These are phyloP conservation scores for Halocynthia roretzi DNA, from an alignment of 23 tunicate species.

Conservation along the genomic window DNA sequence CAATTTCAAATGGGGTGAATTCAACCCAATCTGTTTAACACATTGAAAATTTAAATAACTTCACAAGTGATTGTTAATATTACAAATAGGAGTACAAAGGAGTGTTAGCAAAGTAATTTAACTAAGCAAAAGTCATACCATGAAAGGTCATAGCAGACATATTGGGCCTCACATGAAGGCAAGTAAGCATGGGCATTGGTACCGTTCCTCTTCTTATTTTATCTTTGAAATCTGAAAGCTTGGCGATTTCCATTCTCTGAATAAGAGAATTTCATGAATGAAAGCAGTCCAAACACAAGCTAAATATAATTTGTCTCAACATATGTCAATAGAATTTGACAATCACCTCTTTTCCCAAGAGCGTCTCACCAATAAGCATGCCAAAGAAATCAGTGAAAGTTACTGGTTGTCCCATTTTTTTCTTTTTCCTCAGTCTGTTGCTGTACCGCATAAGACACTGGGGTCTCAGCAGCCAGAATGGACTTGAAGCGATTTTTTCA, in stretches of 20 bases:
- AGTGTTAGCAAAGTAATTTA: too few species aligned
- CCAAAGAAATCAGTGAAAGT: constrained; percentile 84
- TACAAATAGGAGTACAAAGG: too few species aligned
- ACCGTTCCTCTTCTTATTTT: constrained; percentile 48
- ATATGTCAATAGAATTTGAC: background rate
- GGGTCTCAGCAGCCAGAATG: constrained; percentile 44
- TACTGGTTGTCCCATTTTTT: constrained; percentile 65
- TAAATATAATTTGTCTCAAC: too few species aligned
- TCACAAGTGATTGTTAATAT: background rate
- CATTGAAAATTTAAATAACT: constrained; percentile 12
- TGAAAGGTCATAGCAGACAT: constrained; percentile 87
- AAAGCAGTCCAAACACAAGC: too few species aligned
- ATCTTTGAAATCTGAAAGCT: constrained; percentile 60
- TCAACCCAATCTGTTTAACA: constrained; percentile 71
- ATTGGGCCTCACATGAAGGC: constrained; percentile 83
- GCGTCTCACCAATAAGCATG: constrained; percentile 57
- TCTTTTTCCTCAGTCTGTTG: constrained; percentile 36
- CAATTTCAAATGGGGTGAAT: constrained; percentile 76
- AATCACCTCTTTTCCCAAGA: constrained; percentile 35
- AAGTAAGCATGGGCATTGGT: constrained; percentile 84
- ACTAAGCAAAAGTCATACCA: constrained; percentile 25
- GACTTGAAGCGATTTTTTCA: constrained; percentile 29
- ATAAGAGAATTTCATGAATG: background rate
- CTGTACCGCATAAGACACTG: constrained; percentile 54
- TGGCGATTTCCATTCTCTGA: constrained; percentile 73